Base-by-base conservation (phyloP, 2,888 invertebrate genomes). In the Carpatolechia fugitivella region DNA sequence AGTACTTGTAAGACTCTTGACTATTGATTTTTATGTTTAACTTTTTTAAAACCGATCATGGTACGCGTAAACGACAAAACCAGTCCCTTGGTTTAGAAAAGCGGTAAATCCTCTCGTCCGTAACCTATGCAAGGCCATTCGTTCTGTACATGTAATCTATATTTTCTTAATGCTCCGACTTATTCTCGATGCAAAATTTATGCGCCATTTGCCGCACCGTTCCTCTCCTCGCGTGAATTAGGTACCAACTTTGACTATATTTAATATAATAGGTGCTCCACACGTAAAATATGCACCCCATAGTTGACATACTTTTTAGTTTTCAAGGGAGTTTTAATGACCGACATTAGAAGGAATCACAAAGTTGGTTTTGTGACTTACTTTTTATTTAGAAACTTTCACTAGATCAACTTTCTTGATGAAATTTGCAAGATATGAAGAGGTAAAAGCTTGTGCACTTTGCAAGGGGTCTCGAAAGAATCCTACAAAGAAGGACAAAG, bases 121-220 rank as follows among this genome's bases (percentile, higher is more conserved):
- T 62, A 63, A 69, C 69, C 67, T 66, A 64, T 68, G 69, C 63
- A 64, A 66, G 65, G 64, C 66, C 74, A 74, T 77, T 80, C 71
- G 68, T 72, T 68, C 68, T 69, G 69, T 75, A 75, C 71, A 74
- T 74, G 74, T 80, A 79, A 82, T 82, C 76, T 82, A 79, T 79
- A 80, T 80, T 80, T 73, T 81, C 81, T 79, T 82, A 82, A 82
- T 79, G 78, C 72, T 62, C 73, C 73, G 70, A 79, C 76, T 81
- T 80, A 78, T 82, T 82, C 77, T 74, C 72, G 75, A 78, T 78
- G 78, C 66, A 73, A 76, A 82, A 85, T 86, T 83, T 85, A 84
- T 85, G 82, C 70, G 76, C 80, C 82, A 82, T 84, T 85, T 82
- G 79, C 80, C 70, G 70, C 70, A 64, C 73, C 76, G 73, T 77